These are phyloP conservation scores for Xestia ashworthii DNA, from an alignment of 2,888 invertebrate genomes.

Conservation along the genomic window DNA sequence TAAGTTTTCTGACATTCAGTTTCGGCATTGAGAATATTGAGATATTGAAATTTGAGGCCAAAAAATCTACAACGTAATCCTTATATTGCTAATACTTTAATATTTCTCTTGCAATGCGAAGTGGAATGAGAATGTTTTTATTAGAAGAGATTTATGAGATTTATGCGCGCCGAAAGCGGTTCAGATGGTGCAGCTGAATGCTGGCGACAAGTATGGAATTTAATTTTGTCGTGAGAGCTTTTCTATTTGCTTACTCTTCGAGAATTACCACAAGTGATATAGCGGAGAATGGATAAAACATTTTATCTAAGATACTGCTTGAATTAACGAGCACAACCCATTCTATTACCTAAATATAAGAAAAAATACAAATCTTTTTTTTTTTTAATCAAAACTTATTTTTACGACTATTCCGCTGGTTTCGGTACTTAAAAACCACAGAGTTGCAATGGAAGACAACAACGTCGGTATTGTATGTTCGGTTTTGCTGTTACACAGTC, in stretches of 20 bases:
- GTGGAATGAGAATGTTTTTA: constrained; percentile 75
- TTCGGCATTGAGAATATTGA: constrained; percentile 16
- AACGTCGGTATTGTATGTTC: background rate
- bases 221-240: constrained; percentile 76
- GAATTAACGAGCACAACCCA: constrained; percentile 1
- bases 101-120: constrained; percentile 68
- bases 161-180: constrained; percentile 73
- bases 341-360: background rate
- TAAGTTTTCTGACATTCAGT: constrained; percentile 37
- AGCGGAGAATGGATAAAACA: constrained; percentile 22
- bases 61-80: constrained; percentile 16
- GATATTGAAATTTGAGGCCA: constrained; percentile 32
- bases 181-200: constrained; percentile 76
- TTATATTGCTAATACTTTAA: constrained; percentile 65
- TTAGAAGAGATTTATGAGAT: constrained; percentile 74
- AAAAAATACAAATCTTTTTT: background rate
- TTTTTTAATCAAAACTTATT: background rate
- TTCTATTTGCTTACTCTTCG: constrained; percentile 59
- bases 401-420: too few relatives aligned
- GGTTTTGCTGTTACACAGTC: background rate
- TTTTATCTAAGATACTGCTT: constrained; percentile 29
- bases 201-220: constrained; percentile 79
- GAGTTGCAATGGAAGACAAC: background rate
- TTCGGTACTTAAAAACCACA: background rate
- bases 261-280: constrained; percentile 54